Percentiles rank a stretch among this genome's conserved stretches.
These are phyloP conservation scores for Scaptomyza pallida DNA, from an alignment of 1,140 invertebrate species.

Conservation along the genomic window DNA sequence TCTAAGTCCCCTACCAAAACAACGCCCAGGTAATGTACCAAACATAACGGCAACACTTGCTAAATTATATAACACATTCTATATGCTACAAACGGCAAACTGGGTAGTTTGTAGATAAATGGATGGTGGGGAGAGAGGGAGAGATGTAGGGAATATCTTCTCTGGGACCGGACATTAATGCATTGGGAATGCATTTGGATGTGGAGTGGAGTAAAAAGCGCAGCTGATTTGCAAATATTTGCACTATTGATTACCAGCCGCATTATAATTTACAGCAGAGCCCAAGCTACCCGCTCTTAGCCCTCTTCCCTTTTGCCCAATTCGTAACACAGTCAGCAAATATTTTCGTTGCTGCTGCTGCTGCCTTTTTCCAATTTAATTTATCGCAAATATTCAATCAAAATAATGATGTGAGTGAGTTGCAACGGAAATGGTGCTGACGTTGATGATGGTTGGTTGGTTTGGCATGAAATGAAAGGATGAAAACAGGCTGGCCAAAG, in stretches of 20 bases:
- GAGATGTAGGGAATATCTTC: not conserved
- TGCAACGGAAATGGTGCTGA: conserved; percentile 55
- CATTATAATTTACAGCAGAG: conserved; percentile 56
- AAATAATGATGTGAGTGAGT: conserved; percentile 72
- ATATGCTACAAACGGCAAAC: not conserved
- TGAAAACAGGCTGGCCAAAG: conserved; percentile 12
- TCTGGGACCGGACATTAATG: conserved; percentile 18
- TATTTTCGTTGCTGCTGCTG: conserved; percentile 44
- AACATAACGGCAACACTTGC: conserved; percentile 37
- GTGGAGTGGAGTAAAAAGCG: conserved; percentile 49
- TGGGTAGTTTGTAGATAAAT: conserved; percentile 15
- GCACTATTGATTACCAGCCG: conserved; percentile 69
- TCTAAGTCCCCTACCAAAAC: too few species aligned
- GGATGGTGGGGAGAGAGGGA: not conserved
- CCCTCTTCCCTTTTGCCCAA: not conserved
- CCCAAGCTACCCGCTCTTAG: not conserved
- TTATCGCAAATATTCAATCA: conserved; percentile 83
- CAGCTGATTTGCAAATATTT: conserved; percentile 74
- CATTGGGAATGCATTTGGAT: conserved; percentile 29
- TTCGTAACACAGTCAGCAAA: conserved; percentile 41
- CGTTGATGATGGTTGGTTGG: conserved; percentile 20
- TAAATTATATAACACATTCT: conserved; percentile 38
- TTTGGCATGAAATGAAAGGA: conserved; percentile 12
- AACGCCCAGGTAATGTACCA: conserved; percentile 10
- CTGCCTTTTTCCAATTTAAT: conserved; percentile 76